Base-by-base conservation (phyloP, 2,888 invertebrate genomes). In the Seira musarum region DNA sequence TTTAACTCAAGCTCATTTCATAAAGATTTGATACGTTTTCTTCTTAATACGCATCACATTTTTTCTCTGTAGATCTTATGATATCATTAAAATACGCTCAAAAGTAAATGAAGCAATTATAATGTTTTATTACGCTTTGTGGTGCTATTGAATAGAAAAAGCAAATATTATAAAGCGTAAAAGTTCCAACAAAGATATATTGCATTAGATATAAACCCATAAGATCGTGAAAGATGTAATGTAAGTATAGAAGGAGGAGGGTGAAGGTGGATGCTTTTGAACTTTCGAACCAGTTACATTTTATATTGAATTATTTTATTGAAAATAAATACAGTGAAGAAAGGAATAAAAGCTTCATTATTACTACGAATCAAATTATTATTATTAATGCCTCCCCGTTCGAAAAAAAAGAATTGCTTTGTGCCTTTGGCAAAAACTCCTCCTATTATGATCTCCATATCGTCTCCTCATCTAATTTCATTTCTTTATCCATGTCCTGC, bases 241-340 rank as follows among this genome's bases (percentile, higher is more conserved):
- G n/a, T n/a, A n/a, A n/a, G n/a, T n/a, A n/a, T n/a, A 57, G 53
- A 35, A 35, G 30, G 65, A 60, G 70, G 30, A 60, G 70, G 70
- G 19, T 53, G 70, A 60, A 30, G 70, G 35, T 30, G 57, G 35
- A 40, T 5, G 40, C 40, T 40, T 40, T 40, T 40, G 40, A 40
- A 40, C 40, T 70, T 60, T 70, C 70, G 19, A 69, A 57, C 69
- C 53, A 49, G 69, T 60, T 60, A 25, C 68, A 68, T 68, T 57
- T 68, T 68, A 60, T 60, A 35, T 30, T 40, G 40, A 40, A 70
- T 60, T 60, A 70, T 70, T 70, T 57, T 60, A 70, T 60, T 60
- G 53, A 40, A 40, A 40, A 13, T 40, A 40, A 8, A 40, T 40
- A 40, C 40, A 13, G 40, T 40, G 40, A 40, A 13, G 40, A 40